Evolutionary conservation across 2,797 vertebrate genomes (phyloP), one percentile per base, ranked within the genome.

Genomic region (Meda fulgida): DNA sequence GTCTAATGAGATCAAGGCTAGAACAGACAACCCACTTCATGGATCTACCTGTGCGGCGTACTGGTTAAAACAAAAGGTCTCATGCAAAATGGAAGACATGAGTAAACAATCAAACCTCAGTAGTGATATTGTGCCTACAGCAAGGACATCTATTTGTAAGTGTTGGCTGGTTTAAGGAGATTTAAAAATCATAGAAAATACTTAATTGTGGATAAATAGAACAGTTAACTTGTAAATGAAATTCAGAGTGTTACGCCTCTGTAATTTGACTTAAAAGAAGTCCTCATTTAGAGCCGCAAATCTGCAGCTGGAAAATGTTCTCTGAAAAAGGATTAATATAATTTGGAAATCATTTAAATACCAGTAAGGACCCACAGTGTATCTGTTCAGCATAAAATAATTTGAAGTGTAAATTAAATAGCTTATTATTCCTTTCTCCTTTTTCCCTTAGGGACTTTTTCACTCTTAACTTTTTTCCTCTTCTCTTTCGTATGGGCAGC

Each of bases 301-400:
- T 95, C 94, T 94, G 93, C 92, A 93, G 94, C 92, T 94, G 92
- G 92, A 92, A 92, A 88, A 91, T 93, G 91, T 93, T 80, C 90
- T 96, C 95, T 95, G 94, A 95, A 95, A 96, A 95, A 92, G 93
- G 94, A 96, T 96, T 96, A 95, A 95, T 95, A 95, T 96, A 95
- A 96, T 95, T 96, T 95, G 91, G 90, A 94, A 95, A 96, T 95
- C 92, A 95, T 95, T 95, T 95, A 95, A 95, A 96, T 93, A 93
- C 93, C 94, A 95, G 94, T 94, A 95, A 95, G 94, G 92, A 93
- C 91, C 91, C 91, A 90, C 90, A 94, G 93, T 95, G 94, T 94
- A 93, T 94, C 94, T 94, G 93, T 91, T 94, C 93, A 95, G 94
- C 93, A 93, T 94, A 94, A 95, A 95, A 95, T 96, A 93, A 94